Conservation (phyloP, 2,797 vertebrate species). For the Morelia viridis region DNA sequence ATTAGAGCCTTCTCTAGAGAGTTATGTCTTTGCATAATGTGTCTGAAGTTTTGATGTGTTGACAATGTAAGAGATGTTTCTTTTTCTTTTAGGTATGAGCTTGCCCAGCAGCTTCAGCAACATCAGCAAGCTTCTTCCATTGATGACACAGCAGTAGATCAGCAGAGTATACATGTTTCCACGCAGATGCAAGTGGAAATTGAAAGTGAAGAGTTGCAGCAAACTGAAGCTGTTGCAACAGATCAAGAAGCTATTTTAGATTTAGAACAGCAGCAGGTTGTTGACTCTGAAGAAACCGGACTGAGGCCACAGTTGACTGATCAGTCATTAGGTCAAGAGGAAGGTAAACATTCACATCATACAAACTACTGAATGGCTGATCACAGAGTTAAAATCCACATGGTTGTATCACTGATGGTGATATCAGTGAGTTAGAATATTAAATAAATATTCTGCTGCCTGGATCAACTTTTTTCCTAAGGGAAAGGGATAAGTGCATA, state of each 20-base stretch:
- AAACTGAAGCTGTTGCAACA: conserved; percentile 65
- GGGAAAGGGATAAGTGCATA: background rate
- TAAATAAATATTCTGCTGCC: background rate
- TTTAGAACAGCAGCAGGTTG: conserved; percentile 83
- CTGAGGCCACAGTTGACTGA: conserved; percentile 81
- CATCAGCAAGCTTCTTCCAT: conserved; percentile 77
- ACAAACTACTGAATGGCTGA: background rate
- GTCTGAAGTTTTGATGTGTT: background rate
- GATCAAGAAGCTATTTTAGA: conserved; percentile 87
- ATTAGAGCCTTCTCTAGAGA: background rate
- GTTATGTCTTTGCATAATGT: too few relatives aligned
- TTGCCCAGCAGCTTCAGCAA: conserved; percentile 91
- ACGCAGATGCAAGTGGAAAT: conserved; percentile 89
- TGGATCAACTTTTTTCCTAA: background rate
- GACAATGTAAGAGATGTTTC: background rate
- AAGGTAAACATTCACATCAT: conserved; percentile 74
- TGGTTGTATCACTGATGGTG: background rate
- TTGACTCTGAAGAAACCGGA: conserved; percentile 81
- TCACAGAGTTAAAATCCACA: background rate
- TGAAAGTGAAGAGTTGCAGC: conserved; percentile 80
- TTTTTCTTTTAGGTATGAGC: conserved; percentile 83
- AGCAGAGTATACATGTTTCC: conserved; percentile 73
- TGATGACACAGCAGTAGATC: conserved; percentile 81
- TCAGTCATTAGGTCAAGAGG: conserved; percentile 83
- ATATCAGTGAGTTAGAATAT: background rate